A percentile compares a stretch with the other conserved stretches of the same genome.
phyloP scores from a whole-genome alignment of 2,888 invertebrate species.

The Spicauda simplicius region DNA sequence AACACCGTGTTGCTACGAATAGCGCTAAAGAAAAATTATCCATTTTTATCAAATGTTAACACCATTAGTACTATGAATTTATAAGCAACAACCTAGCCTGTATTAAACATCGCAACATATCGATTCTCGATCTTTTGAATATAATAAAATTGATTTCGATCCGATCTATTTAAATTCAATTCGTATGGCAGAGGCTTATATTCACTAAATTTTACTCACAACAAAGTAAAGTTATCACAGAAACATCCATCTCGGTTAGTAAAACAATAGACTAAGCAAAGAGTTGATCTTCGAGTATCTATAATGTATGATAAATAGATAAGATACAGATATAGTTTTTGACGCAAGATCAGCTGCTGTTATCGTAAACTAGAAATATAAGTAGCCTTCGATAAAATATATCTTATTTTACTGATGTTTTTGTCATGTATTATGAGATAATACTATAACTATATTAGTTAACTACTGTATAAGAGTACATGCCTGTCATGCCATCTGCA shows the following conservation, averaged over 20 bases:
- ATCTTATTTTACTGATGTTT: too few species aligned
- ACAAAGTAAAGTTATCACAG: conserved; percentile 5
- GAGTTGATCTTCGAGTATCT: conserved; percentile 1
- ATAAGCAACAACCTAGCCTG: background rate
- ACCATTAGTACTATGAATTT: background rate
- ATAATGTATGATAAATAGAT: conserved; percentile 1
- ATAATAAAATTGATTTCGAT: too few species aligned
- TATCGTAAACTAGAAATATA: conserved; percentile 20
- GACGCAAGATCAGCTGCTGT: conserved; percentile 19
- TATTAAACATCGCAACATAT: background rate
- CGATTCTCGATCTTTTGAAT: background rate
- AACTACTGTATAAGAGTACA: too few species aligned
- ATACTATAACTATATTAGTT: too few species aligned
- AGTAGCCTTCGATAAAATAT: conserved; percentile 16
- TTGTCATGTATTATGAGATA: too few species aligned
- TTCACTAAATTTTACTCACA: conserved; percentile 8
- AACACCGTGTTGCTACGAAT: background rate
- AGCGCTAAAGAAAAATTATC: conserved; percentile 5
- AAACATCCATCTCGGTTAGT: conserved; percentile 17
- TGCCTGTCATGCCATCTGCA: too few species aligned
- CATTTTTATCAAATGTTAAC: too few species aligned
- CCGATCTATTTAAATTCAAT: too few species aligned
- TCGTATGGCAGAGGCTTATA: too few species aligned
- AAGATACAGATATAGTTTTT: conserved; percentile 17
- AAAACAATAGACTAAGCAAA: conserved; percentile 22